phyloP scores from a whole-genome alignment of 2,113 vertebrate genomes.

The Polyodon spathula region DNA sequence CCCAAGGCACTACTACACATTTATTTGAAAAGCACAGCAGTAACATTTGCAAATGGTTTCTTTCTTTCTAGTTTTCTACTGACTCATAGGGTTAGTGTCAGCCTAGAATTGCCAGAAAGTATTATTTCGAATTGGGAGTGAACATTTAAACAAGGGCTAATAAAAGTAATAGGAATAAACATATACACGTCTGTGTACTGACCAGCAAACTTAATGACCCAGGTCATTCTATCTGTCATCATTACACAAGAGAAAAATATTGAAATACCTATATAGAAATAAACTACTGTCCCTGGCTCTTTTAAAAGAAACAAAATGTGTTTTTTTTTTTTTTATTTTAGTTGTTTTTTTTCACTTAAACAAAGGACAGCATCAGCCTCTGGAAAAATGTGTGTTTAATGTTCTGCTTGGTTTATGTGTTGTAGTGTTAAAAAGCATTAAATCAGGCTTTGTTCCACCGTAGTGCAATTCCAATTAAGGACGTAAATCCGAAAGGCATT shows the following conservation, averaged over 20 bases:
- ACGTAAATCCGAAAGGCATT: too few relatives aligned
- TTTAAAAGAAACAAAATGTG: too few relatives aligned
- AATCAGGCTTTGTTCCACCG: too few relatives aligned
- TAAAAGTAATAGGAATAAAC: not conserved
- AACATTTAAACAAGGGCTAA: not conserved
- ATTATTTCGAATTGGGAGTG: slow-evolving; percentile 1
- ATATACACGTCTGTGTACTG: not conserved
- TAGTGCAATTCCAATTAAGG: too few relatives aligned
- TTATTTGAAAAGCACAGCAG: slow-evolving; percentile 9
- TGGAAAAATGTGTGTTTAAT: not conserved
- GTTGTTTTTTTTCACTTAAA: too few relatives aligned
- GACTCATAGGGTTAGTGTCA: slow-evolving; percentile 14
- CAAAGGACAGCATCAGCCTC: not conserved
- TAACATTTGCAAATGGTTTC: slow-evolving; percentile 11
- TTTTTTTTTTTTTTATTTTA: too few relatives aligned
- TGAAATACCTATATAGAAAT: too few relatives aligned
- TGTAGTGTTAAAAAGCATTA: too few relatives aligned
- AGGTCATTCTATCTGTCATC: too few relatives aligned
- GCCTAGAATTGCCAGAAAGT: slow-evolving; percentile 12
- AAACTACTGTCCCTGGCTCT: too few relatives aligned
- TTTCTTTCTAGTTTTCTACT: slow-evolving; percentile 6
- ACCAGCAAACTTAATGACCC: too few relatives aligned
- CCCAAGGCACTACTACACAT: slow-evolving; percentile 14
- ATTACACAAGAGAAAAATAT: too few relatives aligned
- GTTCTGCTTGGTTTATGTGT: not conserved